phyloP scores from a whole-genome alignment of 2,888 invertebrate species.

The Lepidonotus clava region DNA sequence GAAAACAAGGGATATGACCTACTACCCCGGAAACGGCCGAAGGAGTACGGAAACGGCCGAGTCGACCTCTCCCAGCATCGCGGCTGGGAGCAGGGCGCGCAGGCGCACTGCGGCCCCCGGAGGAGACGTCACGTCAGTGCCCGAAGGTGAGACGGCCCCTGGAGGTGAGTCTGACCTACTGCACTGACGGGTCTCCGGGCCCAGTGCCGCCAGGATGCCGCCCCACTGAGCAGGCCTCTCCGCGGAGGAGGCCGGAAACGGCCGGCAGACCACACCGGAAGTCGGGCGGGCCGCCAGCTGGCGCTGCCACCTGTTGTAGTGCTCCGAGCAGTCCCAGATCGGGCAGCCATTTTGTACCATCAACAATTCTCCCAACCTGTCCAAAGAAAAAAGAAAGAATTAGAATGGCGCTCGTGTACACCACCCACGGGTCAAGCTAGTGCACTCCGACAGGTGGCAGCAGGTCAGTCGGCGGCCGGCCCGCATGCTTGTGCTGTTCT shows the following conservation, averaged over 20 bases:
- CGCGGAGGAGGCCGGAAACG: background rate
- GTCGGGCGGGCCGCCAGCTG: background rate
- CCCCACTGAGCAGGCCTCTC: background rate
- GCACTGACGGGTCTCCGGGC: background rate
- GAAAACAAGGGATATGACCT: conserved; percentile 39
- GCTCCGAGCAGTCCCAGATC: background rate
- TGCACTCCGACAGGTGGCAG: too few species aligned
- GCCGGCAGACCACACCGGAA: background rate
- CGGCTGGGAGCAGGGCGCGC: background rate
- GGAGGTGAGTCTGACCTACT: too few species aligned
- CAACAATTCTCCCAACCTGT: conserved; percentile 49
- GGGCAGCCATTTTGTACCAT: conserved; percentile 46
- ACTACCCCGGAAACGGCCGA: conserved; percentile 48
- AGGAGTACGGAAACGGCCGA: conserved; percentile 51
- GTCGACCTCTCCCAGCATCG: conserved; percentile 1
- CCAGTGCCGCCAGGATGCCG: background rate
- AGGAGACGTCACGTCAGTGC: background rate
- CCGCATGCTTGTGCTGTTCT: too few species aligned
- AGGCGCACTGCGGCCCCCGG: background rate
- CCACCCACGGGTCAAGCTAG: too few species aligned
- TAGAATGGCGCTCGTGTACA: conserved; percentile 8
- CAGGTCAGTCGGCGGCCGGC: too few species aligned
- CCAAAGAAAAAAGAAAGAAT: conserved; percentile 34
- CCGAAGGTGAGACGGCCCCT: background rate
- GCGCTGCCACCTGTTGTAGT: background rate